Percentiles rank a stretch among this genome's conserved stretches.
These are phyloP conservation scores for Chouioia cunea DNA, from an alignment of 2,888 invertebrate genomes.

Conservation along the genomic window DNA sequence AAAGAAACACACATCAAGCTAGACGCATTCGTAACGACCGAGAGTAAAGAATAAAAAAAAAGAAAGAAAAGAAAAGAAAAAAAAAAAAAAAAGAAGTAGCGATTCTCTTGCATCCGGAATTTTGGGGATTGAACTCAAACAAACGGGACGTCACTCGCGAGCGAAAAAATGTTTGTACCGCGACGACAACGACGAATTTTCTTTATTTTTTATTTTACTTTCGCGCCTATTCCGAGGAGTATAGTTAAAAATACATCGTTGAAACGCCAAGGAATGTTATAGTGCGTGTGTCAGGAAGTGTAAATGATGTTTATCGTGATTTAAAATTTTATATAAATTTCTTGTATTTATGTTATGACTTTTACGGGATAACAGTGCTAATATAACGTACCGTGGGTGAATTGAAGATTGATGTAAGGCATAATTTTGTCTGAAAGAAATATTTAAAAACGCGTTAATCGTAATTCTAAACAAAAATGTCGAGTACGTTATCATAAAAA, in stretches of 20 bases:
- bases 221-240: not conserved
- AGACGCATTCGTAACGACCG: constrained; percentile 13
- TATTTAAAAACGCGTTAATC: no score
- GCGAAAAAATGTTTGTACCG: constrained; percentile 3
- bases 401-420: no score
- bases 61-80: constrained; percentile 6
- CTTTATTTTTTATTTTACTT: not conserved
- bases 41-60: not conserved
- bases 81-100: constrained; percentile 5
- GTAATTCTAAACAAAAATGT: no score
- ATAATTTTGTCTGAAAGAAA: no score
- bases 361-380: no score
- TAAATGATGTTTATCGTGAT: no score
- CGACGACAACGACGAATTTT: constrained; percentile 5
- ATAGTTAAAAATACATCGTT: constrained; percentile 22
- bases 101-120: constrained; percentile 13
- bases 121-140: constrained; percentile 31
- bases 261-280: no score
- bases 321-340: no score
- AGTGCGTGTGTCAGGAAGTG: no score
- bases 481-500: no score
- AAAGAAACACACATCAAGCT: constrained; percentile 29
- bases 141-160: constrained; percentile 21
- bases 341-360: no score
- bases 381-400: no score